These are phyloP conservation scores for Acronicta psi DNA, from an alignment of 2,888 invertebrate species.

Conservation along the genomic window DNA sequence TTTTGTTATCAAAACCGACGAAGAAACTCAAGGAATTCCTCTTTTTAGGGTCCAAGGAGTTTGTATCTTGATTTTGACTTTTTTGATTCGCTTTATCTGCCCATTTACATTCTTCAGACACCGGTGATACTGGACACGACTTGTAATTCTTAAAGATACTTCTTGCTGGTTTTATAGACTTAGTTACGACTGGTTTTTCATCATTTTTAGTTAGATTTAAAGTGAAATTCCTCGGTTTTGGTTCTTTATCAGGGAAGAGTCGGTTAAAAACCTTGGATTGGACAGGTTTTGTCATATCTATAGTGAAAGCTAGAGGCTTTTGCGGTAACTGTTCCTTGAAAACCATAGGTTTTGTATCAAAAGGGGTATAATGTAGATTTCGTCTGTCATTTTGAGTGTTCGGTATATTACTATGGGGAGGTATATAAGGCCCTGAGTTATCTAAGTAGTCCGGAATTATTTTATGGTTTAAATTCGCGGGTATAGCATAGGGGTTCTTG, in stretches of 20 bases:
- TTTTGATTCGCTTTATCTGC: slow-evolving; percentile 78
- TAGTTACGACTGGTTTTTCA: slow-evolving; percentile 76
- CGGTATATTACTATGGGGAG: slow-evolving; percentile 79
- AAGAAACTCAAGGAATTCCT: slow-evolving; percentile 91
- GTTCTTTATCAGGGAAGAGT: slow-evolving; percentile 78
- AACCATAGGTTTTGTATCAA: slow-evolving; percentile 71
- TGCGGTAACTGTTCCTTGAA: slow-evolving; percentile 77
- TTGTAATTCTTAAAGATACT: slow-evolving; percentile 92
- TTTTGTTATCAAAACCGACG: slow-evolving; percentile 88
- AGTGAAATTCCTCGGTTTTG: slow-evolving; percentile 80
- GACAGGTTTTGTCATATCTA: slow-evolving; percentile 76
- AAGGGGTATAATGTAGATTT: slow-evolving; percentile 66
- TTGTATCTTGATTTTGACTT: slow-evolving; percentile 66
- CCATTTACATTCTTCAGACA: slow-evolving; percentile 93
- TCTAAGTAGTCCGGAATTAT: slow-evolving; percentile 77
- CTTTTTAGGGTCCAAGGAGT: slow-evolving; percentile 84
- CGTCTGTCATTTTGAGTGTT: slow-evolving; percentile 63
- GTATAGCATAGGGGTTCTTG: slow-evolving; percentile 87
- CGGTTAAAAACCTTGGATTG: slow-evolving; percentile 83
- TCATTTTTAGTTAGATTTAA: slow-evolving; percentile 74
- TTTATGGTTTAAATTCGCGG: slow-evolving; percentile 83
- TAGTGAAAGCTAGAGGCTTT: slow-evolving; percentile 75
- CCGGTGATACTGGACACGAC: slow-evolving; percentile 94
- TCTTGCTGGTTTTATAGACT: slow-evolving; percentile 72
- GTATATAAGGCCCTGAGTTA: slow-evolving; percentile 76